Evolutionary conservation across 2,113 vertebrate genomes (phyloP), one percentile per base, ranked within the genome.

Genomic region (Piaya cayana): DNA sequence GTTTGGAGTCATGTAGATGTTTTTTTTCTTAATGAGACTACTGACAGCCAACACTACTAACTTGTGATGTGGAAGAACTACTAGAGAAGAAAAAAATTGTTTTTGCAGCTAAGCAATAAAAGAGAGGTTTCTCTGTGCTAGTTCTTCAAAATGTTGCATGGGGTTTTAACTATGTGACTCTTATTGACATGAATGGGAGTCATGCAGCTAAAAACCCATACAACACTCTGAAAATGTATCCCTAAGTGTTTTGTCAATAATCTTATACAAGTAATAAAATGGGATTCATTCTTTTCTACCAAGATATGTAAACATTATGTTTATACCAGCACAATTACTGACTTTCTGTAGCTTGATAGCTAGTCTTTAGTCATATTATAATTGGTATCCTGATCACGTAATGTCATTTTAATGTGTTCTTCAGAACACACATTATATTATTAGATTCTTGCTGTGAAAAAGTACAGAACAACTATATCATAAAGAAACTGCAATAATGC

Each of bases 361-460:
- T 93, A 42, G 63, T 83, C 96, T 96, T 97, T 94, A 81, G 82
- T 97, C 94, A 93, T 92, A 88, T 59, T 90, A 16, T 97, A 95
- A 96, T 93, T 96, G 95, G 83, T 86, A 96, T 95, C 80, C 92
- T 96, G 90, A 96, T 96, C 95, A 27, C 60, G 90, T 95, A 97
- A 96, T 96, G 86, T 82, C 88, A 86, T 90, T 97, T 96, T 95
- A 97, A 77, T 95, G 71, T 71, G 92, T 92, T 67, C 74, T 82
- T 82, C 82, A 82, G 95, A 93, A 76, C 75, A 93, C 86, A 89
- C 39, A 97, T 77, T 88, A 89, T 82, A 94, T 92, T 95, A 97
- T 96, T 97, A 97, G 94, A 94, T 95, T 81, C 97, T 95, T 96
- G 96, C 96, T 96, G 96, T 97, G 95, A 93, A 96, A 92, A 93